Evolutionary conservation across 2,797 vertebrate species (phyloP).

Genomic region (Florisuga fusca): DNA sequence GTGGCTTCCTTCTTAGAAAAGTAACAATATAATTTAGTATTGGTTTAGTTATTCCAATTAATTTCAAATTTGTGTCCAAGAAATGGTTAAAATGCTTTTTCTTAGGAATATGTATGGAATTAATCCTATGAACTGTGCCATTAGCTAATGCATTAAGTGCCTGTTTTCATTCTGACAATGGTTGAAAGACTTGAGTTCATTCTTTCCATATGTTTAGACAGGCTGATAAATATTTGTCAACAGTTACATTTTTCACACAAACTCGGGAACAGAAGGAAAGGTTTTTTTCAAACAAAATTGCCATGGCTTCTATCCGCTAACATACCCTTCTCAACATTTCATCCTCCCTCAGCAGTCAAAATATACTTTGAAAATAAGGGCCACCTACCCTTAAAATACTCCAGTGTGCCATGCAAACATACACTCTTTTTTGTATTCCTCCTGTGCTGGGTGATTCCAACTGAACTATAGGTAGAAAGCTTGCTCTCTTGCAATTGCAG

Average conservation of each 20-base stretch:
- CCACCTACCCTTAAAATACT: constrained; percentile 41
- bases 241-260: background rate
- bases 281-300: constrained; percentile 22
- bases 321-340: constrained; percentile 22
- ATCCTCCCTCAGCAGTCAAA: constrained; percentile 50
- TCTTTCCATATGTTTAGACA: background rate
- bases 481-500: constrained; percentile 34
- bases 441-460: constrained; percentile 57
- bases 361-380: constrained; percentile 49
- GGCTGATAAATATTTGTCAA: constrained; percentile 5
- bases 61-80: background rate
- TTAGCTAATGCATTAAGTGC: background rate
- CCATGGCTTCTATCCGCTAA: constrained; percentile 16
- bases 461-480: constrained; percentile 54
- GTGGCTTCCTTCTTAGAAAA: background rate
- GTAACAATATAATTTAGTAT: background rate
- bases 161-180: background rate
- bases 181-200: background rate
- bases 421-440: background rate
- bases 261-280: constrained; percentile 13
- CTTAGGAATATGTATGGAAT: background rate
- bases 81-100: background rate
- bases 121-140: background rate
- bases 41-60: background rate
- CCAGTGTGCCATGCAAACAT: constrained; percentile 21